Conservation (phyloP, 2,113 vertebrate genomes). For the Oryctolagus cuniculus region mOryCun1.1 NC_091436.1:145485501-145486000, state of each 20-base stretch:
- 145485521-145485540: no score
- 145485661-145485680: not conserved
- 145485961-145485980: no score
- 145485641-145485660: not conserved
- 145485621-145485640: not conserved
- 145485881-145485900: no score
- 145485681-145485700: conserved; percentile 13
- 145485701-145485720: not conserved
- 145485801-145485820: not conserved
- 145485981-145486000: no score
- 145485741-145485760: not conserved
- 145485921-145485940: no score
- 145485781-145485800: not conserved
- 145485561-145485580: not conserved
- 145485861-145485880: not conserved
- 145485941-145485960: no score
- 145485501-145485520: no score
- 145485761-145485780: not conserved
- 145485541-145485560: not conserved
- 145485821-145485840: not conserved
- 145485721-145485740: not conserved
- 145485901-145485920: no score
- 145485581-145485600: no score
- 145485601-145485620: not conserved
- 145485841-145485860: not conserved